Base-by-base conservation (phyloP, 1,140 invertebrate genomes). In the Drosophila eugracilis region DNA sequence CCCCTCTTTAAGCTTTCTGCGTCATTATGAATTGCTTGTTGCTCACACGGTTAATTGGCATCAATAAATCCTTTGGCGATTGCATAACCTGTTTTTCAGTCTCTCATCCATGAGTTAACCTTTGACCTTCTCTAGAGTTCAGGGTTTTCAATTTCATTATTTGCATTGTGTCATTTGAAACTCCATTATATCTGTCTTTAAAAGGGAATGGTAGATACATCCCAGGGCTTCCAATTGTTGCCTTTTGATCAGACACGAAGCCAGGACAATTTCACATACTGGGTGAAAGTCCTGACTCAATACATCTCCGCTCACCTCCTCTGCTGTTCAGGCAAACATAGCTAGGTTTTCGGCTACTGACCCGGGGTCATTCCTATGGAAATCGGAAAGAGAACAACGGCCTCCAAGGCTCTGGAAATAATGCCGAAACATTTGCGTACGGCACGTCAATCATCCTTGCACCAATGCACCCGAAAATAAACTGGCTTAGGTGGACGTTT, bases 111-210 rank as follows among this genome's bases (percentile, higher is more conserved):
- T 47, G 37, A 19, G 12, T 48, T 72, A 47, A 76, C 72, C 78
- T 80, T 73, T 81, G 49, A 19, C 52, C 26, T 9, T 19, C 21
- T 19, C 9, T n/a, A 15, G 21, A 5, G 55, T 79, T 73, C 47
- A 75, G 75, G 75, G 74, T 49, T 54, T 75, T 44, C 44, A 39
- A 45, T 78, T 67, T 71, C 75, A 66, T 42, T 48, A 62, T 45
- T 47, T 45, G 19, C 66, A 50, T 48, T 67, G 75, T 73, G 72
- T 63, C 55, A 83, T 57, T 81, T 34, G 60, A 81, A 72, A 81
- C 78, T 49, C 62, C 45, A 80, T 76, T 71, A 66, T 60, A 66
- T 57, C 22, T 45, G 21, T 26, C 5, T 15, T 14, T 10, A 24
- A 14, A 48, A 26, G n/a, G 15, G 9, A 15, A 12, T n/a, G 19